Evolutionary conservation across 30 jellyfish, hydroid and myxozoan genomes (phyloP), one percentile per base, ranked within the genome.

Genomic region (Hydractinia symbiolongicarpus): DNA sequence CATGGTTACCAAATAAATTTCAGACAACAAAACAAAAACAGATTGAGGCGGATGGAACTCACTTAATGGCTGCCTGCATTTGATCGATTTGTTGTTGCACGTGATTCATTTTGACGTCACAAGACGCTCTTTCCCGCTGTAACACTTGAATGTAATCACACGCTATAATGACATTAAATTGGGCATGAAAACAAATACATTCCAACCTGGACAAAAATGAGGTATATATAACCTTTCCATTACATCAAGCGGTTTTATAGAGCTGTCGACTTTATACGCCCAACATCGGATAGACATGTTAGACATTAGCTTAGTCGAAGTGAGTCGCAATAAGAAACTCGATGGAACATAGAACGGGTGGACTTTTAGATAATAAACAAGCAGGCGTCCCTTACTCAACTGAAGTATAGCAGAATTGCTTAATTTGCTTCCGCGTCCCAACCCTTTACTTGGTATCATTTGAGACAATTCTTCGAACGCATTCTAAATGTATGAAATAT

Each of bases 391-490:
- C 44, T 30, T 30, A 91, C 98, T 89, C 79, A 78, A 86, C 67
- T 91, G 98, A 4, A 91, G 91, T 20, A 91, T 82, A 19, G 94
- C 71, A 9, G 98, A 96, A 77, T 91, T 91, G 79, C 95, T 91
- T 19, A 88, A 74, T 61, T 92, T 84, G 44, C 87, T 84, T 21
- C 82, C 94, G 44, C 82, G 92, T 30, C 84, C 79, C 11, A 5
- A 83, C 61, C 58, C 79, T 14, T 82, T 52, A 53, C 85, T 30
- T 19, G 96, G 98, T 11, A 91, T 78, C 89, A 91, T 62, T 7
- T 89, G 19, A 15, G 94, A 77, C 86, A 91, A 73, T 79, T 91
- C 96, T 40, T 91, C 98, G 62, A 90, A 85, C 7, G 97, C 97
- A 53, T 79, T 77, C 97, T 90, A 15, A 19, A 66, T 13, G 44